phyloP scores from a whole-genome alignment of 2,888 invertebrate genomes.

The Macrostomum cliftonense region DNA sequence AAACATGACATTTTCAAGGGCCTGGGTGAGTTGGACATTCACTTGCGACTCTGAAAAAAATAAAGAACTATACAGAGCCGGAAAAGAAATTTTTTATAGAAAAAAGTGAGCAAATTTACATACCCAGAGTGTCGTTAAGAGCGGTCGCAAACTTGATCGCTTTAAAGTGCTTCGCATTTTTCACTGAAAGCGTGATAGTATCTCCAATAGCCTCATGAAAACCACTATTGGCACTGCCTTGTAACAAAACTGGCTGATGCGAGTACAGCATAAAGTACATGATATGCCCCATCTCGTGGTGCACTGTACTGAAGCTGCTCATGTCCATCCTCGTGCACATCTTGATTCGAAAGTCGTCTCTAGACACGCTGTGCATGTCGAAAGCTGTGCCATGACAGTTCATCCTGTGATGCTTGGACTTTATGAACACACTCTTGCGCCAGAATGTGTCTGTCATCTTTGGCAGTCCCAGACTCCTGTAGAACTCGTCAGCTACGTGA shows the following conservation, averaged over 20 bases:
- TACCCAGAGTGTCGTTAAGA: too few relatives aligned
- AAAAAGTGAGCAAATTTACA: too few relatives aligned
- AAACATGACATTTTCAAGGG: conserved; percentile 38
- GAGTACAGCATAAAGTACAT: conserved; percentile 33
- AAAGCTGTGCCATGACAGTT: conserved; percentile 13
- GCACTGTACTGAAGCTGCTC: conserved; percentile 21
- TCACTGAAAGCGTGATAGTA: conserved; percentile 27
- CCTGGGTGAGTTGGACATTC: conserved; percentile 18
- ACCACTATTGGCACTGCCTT: conserved; percentile 20
- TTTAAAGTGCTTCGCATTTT: conserved; percentile 9
- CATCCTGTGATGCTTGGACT: not conserved
- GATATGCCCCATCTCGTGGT: conserved; percentile 35
- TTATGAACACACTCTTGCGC: not conserved
- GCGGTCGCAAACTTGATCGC: too few relatives aligned
- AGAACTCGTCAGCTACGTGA: conserved; percentile 12
- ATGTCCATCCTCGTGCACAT: conserved; percentile 28
- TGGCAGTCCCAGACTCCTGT: conserved; percentile 10
- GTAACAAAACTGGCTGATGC: conserved; percentile 14
- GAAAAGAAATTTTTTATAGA: too few relatives aligned
- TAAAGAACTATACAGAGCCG: too few relatives aligned
- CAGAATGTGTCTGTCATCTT: conserved; percentile 14
- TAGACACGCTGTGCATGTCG: conserved; percentile 3
- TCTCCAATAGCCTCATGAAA: conserved; percentile 37
- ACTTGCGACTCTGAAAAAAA: too few relatives aligned
- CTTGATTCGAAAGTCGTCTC: conserved; percentile 25